Evolutionary conservation across 2,888 invertebrate species (phyloP).

Genomic region (Mesoligia furuncula): DNA sequence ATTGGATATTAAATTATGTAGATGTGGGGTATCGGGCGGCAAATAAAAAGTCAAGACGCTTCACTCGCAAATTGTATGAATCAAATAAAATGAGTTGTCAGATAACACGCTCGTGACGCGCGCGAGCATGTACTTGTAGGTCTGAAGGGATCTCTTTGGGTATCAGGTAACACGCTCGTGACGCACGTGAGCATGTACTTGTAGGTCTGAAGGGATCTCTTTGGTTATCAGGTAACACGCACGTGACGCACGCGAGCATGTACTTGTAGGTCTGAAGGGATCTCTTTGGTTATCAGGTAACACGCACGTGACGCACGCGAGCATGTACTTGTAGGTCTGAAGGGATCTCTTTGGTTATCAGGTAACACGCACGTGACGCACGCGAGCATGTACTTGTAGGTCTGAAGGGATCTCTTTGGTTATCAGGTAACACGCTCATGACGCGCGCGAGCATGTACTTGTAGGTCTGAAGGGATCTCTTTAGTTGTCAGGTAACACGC

Average conservation of each 20-base stretch:
- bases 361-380: background rate
- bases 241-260: background rate
- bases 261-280: constrained; percentile 9
- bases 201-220: constrained; percentile 15
- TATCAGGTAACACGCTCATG: constrained; percentile 4
- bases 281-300: constrained; percentile 13
- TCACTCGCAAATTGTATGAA: constrained; percentile 36
- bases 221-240: constrained; percentile 5
- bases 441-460: background rate
- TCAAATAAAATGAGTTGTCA: constrained; percentile 37
- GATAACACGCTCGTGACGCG: background rate
- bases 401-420: constrained; percentile 16
- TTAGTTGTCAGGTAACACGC: constrained; percentile 8
- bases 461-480: constrained; percentile 16
- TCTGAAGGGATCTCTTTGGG: constrained; percentile 29
- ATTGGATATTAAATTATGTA: constrained; percentile 50
- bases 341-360: constrained; percentile 15
- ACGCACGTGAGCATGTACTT: background rate
- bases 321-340: background rate
- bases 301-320: background rate
- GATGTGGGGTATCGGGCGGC: constrained; percentile 32
- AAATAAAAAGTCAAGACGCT: constrained; percentile 45
- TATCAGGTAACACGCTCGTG: constrained; percentile 5
- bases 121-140: background rate
- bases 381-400: background rate